A percentile compares a stretch with the other conserved stretches of the same genome.
phyloP scores from a whole-genome alignment of 2,113 vertebrate genomes.

The Stegastes partitus region DNA sequence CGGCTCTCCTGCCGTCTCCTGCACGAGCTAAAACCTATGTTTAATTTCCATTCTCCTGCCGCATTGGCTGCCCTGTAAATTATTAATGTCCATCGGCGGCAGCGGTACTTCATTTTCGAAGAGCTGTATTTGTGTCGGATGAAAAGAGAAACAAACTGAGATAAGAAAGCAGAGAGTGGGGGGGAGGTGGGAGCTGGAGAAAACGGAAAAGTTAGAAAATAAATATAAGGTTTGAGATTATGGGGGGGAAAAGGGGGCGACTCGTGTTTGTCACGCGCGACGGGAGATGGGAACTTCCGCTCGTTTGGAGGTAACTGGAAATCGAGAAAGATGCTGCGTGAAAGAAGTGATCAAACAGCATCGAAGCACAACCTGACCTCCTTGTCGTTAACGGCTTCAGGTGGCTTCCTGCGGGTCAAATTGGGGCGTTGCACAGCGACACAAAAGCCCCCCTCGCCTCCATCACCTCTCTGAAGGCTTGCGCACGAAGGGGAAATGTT shows the following conservation, averaged over 20 bases:
- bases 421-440: slow-evolving; percentile 2
- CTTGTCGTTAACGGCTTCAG: slow-evolving; percentile 56
- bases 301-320: slow-evolving; percentile 13
- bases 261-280: slow-evolving; percentile 48
- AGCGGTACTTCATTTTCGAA: slow-evolving; percentile 60
- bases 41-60: slow-evolving; percentile 79
- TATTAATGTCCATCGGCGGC: slow-evolving; percentile 71
- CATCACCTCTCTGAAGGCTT: slow-evolving; percentile 47
- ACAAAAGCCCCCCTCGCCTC: slow-evolving; percentile 2
- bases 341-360: slow-evolving; percentile 28
- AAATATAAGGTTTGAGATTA: slow-evolving; percentile 20
- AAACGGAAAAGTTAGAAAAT: slow-evolving; percentile 1
- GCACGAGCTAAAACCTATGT: slow-evolving; percentile 68
- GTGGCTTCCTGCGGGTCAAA: slow-evolving; percentile 60
- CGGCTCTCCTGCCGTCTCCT: slow-evolving; percentile 37
- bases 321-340: slow-evolving; percentile 7
- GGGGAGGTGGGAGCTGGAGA: background rate
- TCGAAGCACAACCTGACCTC: slow-evolving; percentile 51
- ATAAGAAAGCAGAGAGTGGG: slow-evolving; percentile 25
- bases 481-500: slow-evolving; percentile 73
- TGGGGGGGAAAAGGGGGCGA: slow-evolving; percentile 10
- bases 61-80: slow-evolving; percentile 70
- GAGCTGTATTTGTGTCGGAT: slow-evolving; percentile 53
- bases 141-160: slow-evolving; percentile 32
- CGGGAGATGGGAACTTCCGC: slow-evolving; percentile 27